Percentiles rank a stretch among this genome's conserved stretches.
These are phyloP conservation scores for Ophraella communa DNA, from an alignment of 2,888 invertebrate genomes.

Conservation along the genomic window DNA sequence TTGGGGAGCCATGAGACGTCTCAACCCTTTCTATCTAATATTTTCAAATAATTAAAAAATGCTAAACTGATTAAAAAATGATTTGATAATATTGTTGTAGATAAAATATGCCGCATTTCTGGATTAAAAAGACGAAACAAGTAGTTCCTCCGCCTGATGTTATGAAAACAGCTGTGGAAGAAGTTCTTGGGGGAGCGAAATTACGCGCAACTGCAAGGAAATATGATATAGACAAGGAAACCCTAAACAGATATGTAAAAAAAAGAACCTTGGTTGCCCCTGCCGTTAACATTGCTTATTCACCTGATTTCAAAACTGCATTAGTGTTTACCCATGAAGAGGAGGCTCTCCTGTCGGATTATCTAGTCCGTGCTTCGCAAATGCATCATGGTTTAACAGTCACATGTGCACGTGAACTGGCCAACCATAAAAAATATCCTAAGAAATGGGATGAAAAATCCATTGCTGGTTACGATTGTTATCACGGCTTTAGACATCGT, in stretches of 20 bases:
- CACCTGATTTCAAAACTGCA: constrained; percentile 4
- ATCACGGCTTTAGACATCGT: too few relatives aligned
- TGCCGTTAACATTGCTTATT: constrained; percentile 16
- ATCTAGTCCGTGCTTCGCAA: constrained; percentile 30
- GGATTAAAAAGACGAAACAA: constrained; percentile 11
- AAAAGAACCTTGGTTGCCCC: background rate
- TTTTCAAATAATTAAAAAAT: too few relatives aligned
- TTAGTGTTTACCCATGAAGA: constrained; percentile 17
- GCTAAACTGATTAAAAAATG: too few relatives aligned
- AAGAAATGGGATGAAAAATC: too few relatives aligned
- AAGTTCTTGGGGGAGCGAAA: background rate
- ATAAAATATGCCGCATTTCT: background rate
- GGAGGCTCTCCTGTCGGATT: too few relatives aligned
- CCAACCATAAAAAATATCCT: background rate
- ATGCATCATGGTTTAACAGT: too few relatives aligned
- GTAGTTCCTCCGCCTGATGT: constrained; percentile 12
- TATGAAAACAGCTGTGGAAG: constrained; percentile 3
- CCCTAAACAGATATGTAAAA: too few relatives aligned
- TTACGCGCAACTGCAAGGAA: background rate
- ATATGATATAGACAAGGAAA: background rate
- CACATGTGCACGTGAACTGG: constrained; percentile 37
- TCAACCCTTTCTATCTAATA: too few relatives aligned
- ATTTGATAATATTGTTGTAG: background rate
- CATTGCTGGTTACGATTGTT: too few relatives aligned
- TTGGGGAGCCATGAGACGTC: too few relatives aligned